Conservation (phyloP, 1,140 invertebrate genomes). For the Oryzaephilus surinamensis region DNA sequence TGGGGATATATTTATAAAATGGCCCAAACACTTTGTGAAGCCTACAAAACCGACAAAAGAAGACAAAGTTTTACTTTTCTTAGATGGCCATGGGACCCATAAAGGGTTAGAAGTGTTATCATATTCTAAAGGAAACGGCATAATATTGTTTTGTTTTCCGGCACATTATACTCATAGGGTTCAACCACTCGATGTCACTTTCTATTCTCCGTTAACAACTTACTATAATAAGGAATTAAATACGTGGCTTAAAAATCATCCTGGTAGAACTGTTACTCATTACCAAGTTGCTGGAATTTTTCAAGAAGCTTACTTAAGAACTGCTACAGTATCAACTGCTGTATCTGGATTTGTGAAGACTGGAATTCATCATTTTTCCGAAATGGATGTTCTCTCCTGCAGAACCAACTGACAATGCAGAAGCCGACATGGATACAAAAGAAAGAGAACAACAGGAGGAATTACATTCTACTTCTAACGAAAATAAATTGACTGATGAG, state of each 20-base stretch:
- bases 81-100: conserved; percentile 31
- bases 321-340: conserved; percentile 25
- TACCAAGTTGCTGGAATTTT: conserved; percentile 29
- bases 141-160: conserved; percentile 36
- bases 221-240: conserved; percentile 4
- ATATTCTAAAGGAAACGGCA: conserved; percentile 21
- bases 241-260: conserved; percentile 26
- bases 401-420: no score
- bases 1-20: conserved; percentile 8
- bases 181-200: conserved; percentile 33
- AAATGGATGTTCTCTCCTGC: no score
- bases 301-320: conserved; percentile 28
- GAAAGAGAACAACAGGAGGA: no score
- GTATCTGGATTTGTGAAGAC: conserved; percentile 21
- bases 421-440: no score
- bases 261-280: conserved; percentile 25
- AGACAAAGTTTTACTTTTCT: conserved; percentile 20
- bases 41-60: conserved; percentile 18
- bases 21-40: conserved; percentile 36
- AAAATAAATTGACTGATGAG: no score
- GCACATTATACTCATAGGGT: conserved; percentile 34
- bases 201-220: conserved; percentile 23
- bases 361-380: conserved; percentile 27
- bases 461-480: no score
- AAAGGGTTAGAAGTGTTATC: conserved; percentile 2